Evolutionary conservation across 2,797 vertebrate species (phyloP), one percentile per base, ranked within the genome.

Genomic region (Scolopax bukidnonensis): DNA sequence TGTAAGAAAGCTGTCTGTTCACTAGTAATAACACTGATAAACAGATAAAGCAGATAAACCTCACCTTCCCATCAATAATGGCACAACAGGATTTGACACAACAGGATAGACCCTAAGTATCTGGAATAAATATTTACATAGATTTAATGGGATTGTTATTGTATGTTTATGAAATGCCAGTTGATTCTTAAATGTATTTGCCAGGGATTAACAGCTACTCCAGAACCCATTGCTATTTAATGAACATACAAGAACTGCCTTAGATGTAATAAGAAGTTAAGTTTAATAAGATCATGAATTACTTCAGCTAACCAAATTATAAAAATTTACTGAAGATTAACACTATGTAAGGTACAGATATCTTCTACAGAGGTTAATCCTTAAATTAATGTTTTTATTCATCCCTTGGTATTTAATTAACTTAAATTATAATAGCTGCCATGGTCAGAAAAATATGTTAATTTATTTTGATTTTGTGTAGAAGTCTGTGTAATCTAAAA

Each of bases 121-220:
- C 78, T 77, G n/a, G 57, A 78, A 68, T 64, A 90, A 93, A 93
- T 95, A 90, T 96, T 96, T 96, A 84, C 92, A 71, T 73, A 77
- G 87, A 87, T 87, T 91, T 87, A 93, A 87, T 57, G 48, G 75
- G 77, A 95, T 76, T 57, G 51, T 25, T 82, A 89, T 75, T 89
- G 69, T 91, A 87, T 95, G 83, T 93, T 97, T 96, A 89, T 95
- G 93, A 96, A 96, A 95, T 85, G 36, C 59, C 87, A 85, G 80
- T 77, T 89, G 91, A 96, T 90, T 94, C 93, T 91, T 95, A 91
- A 95, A 91, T 64, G 53, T 95, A 93, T 89, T 95, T 63, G 70
- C 61, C 14, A 91, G 50, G 63, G 93, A 97, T 96, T 97, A 97
- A 83, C 75, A 91, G 69, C 68, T 89, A 20, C 81, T 96, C 53